Percentiles rank a stretch among this genome's conserved stretches.
Conservation (phyloP, 2,113 vertebrate species). For the Pantherophis guttatus region DNA sequence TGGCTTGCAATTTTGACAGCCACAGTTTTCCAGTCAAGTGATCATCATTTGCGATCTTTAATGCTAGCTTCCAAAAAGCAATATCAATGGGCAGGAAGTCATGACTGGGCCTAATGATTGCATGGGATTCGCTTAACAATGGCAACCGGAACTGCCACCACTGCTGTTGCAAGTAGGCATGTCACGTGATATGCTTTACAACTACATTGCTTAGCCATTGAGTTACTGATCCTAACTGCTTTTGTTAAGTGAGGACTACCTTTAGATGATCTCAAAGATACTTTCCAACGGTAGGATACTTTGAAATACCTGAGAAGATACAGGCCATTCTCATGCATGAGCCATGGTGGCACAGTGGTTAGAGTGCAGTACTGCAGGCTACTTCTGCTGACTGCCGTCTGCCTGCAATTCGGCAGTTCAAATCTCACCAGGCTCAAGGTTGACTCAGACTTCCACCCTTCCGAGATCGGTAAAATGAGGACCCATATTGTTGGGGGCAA, state of each 20-base stretch:
- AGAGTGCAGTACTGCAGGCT: no score
- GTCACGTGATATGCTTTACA: neutral
- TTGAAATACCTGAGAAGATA: neutral
- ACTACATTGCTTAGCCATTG: neutral
- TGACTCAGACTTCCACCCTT: no score
- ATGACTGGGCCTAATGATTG: neutral
- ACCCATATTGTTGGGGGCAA: no score
- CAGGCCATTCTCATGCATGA: neutral
- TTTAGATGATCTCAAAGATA: neutral
- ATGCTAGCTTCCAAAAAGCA: neutral
- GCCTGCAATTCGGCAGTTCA: no score
- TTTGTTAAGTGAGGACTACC: neutral
- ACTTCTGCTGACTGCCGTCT: no score
- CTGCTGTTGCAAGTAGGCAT: neutral
- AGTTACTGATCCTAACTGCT: neutral
- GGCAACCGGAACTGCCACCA: neutral
- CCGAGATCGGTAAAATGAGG: no score
- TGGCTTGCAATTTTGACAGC: neutral
- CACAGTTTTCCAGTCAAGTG: neutral
- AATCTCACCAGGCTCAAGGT: no score
- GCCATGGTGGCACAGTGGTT: no score
- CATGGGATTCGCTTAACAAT: neutral
- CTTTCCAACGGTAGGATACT: neutral
- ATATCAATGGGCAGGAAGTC: neutral
- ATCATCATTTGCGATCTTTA: neutral